Percentiles rank a stretch among this genome's conserved stretches.
These are phyloP conservation scores for Arenaria interpres DNA, from an alignment of 2,113 vertebrate species.

Conservation along the genomic window DNA sequence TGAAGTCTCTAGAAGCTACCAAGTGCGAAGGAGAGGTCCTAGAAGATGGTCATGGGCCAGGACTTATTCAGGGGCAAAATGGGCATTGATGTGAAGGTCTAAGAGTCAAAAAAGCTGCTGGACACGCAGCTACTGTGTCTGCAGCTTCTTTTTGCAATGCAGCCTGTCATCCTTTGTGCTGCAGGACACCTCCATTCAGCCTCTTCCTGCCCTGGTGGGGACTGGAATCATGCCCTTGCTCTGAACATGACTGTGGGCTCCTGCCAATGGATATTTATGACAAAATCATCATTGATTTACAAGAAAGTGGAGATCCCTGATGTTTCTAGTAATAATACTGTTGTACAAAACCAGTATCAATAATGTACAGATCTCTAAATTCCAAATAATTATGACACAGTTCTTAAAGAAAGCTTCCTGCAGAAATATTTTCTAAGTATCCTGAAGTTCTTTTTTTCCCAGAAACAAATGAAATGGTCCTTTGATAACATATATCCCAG, in stretches of 20 bases:
- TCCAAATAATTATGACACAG: background rate
- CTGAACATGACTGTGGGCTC: background rate
- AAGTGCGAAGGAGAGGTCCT: background rate
- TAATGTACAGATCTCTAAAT: background rate
- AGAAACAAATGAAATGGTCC: background rate
- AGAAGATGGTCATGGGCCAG: background rate
- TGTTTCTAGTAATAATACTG: background rate
- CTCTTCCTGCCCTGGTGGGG: background rate
- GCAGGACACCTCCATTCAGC: background rate
- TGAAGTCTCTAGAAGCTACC: background rate
- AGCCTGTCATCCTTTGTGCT: background rate
- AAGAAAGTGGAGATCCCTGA: background rate
- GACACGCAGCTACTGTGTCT: background rate
- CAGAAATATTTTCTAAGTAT: background rate
- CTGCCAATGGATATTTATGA: background rate
- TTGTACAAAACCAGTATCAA: background rate
- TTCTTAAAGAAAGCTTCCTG: background rate
- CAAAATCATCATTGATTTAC: background rate
- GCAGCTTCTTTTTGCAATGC: background rate
- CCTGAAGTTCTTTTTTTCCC: background rate
- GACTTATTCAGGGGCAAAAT: background rate
- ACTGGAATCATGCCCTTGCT: background rate
- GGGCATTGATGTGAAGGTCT: background rate
- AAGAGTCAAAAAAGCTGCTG: rapidly evolving
- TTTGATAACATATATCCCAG: background rate